Evolutionary conservation across 1,140 invertebrate species (phyloP).

Genomic region (Elymnias hypermnestra): DNA sequence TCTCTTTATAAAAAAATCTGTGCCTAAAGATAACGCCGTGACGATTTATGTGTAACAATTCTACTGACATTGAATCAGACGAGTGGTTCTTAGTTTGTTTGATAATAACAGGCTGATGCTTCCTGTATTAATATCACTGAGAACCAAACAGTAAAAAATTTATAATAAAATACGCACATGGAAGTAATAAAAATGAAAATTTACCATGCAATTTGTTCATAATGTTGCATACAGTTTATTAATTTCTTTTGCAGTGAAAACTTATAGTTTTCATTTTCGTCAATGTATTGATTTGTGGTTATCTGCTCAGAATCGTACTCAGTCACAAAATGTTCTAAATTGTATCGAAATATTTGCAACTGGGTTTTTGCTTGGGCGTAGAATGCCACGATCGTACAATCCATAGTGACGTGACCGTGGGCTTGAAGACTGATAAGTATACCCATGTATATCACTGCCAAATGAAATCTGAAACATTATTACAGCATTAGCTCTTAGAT

Average conservation of each 20-base stretch:
- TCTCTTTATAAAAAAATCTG: no score
- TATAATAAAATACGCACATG: neutral
- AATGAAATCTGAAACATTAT: constrained; percentile 39
- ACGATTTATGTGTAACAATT: no score
- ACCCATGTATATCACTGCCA: constrained; percentile 33
- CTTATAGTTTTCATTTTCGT: constrained; percentile 10
- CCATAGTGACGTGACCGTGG: constrained; percentile 51
- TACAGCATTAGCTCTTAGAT: no score
- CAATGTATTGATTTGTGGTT: constrained; percentile 3
- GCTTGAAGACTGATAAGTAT: constrained; percentile 42
- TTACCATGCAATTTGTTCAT: constrained; percentile 41
- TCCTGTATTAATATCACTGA: no score
- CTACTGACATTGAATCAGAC: no score
- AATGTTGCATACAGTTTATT: constrained; percentile 36
- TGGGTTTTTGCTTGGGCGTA: constrained; percentile 46
- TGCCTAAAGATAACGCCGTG: no score
- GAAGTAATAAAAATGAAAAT: neutral
- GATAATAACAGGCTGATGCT: no score
- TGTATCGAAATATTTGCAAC: constrained; percentile 40
- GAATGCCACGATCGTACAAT: constrained; percentile 50
- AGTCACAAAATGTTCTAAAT: constrained; percentile 39
- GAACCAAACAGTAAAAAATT: no score
- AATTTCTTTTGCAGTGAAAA: constrained; percentile 24
- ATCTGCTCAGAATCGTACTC: neutral
- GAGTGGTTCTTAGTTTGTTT: no score